Base-by-base conservation (phyloP, 2,888 invertebrate genomes). In the Polyommatus icarus region DNA sequence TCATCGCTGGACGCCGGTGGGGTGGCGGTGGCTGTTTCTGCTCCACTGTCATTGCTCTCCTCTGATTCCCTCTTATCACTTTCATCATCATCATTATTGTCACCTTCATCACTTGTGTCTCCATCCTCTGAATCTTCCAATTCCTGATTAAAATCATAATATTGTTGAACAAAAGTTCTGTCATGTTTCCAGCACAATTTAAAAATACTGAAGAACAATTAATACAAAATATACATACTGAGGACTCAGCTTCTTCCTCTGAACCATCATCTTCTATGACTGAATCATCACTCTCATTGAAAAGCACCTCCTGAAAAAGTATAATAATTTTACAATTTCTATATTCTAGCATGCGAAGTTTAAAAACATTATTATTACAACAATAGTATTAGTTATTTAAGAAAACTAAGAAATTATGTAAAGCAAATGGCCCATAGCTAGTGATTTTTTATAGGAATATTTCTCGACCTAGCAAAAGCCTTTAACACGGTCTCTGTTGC, bases 211-310 rank as follows among this genome's bases (percentile, higher is more conserved):
- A 46, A 46, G 10, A 46, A 46, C 10, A 46, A 46, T 3, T 40
- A 7, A 15, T 40, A 67, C n/a, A 54, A 8, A 20, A 3, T 40
- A 75, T 76, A 86, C 90, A 87, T 83, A 93, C 93, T 57, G 93
- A 90, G 59, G 91, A 91, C 76, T 86, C 87, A 71, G 82, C 86
- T 76, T 81, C 83, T 50, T 82, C 85, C 36, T 81, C 82, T 59
- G 78, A 78, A 8, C 83, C 86, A 40, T 90, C 89, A 76, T 89
- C 88, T 76, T 85, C 91, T 79, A 89, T 89, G 82, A 87, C 94
- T 84, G 85, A 91, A 81, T 95, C 95, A n/a, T 93, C 95, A 82
- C 94, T 94, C 76, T 95, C 95, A 73, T 94, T 92, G 87, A 95
- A 96, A 80, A 94, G 78, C 6, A 93, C 90, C 82, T 88, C 89